Conservation (phyloP, 1,140 invertebrate species). For the Anastatus disparis region DNA sequence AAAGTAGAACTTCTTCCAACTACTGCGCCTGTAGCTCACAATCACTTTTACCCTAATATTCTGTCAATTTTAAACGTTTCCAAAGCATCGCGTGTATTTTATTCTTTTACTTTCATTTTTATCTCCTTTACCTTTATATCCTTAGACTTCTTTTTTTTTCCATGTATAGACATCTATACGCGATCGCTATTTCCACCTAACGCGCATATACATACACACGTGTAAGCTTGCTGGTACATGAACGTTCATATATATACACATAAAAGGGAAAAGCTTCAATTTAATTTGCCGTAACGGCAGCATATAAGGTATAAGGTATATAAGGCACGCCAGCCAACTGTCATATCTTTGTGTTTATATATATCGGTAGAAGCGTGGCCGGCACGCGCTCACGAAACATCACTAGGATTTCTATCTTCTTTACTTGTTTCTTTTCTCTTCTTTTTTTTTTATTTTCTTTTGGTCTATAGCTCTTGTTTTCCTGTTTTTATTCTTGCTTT, state of each 20-base stretch:
- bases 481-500: not conserved
- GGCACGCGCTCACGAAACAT: slow-evolving; percentile 41
- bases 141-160: not conserved
- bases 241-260: not conserved
- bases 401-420: not conserved
- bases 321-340: slow-evolving; percentile 38
- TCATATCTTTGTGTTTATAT: slow-evolving; percentile 31
- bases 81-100: too few relatives aligned
- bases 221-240: too few relatives aligned
- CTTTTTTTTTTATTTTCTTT: not conserved
- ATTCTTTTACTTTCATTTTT: not conserved
- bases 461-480: too few relatives aligned
- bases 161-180: too few relatives aligned
- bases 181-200: not conserved
- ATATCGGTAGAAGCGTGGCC: slow-evolving; percentile 38
- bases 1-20: too few relatives aligned
- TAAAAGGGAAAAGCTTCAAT: not conserved
- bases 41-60: too few relatives aligned
- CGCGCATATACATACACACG: not conserved
- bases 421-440: not conserved
- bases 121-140: too few relatives aligned
- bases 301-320: too few relatives aligned
- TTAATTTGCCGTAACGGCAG: slow-evolving; percentile 28
- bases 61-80: too few relatives aligned
- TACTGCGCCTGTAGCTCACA: too few relatives aligned